A percentile compares a stretch with the other conserved stretches of the same genome.
phyloP scores from a whole-genome alignment of 1,140 invertebrate species.

The Carposina sasakii region DNA sequence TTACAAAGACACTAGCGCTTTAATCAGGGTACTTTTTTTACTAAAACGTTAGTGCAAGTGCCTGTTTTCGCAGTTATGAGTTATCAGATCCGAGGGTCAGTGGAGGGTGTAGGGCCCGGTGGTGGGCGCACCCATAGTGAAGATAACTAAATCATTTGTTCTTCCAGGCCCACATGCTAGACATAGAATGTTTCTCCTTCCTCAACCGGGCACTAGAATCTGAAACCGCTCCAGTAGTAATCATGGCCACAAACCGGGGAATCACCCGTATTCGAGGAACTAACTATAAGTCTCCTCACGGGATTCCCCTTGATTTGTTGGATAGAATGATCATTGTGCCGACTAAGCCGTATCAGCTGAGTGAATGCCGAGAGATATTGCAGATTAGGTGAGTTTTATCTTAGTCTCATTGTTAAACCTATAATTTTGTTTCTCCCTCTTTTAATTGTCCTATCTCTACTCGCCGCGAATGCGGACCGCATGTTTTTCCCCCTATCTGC shows the following conservation, averaged over 20 bases:
- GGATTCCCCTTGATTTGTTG: constrained; percentile 94
- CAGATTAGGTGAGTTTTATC: constrained; percentile 88
- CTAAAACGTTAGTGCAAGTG: too few species aligned
- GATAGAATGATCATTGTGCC: constrained; percentile 97
- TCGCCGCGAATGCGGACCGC: too few species aligned
- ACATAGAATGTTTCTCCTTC: constrained; percentile 99
- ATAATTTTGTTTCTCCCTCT: too few species aligned
- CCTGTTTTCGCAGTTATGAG: too few species aligned
- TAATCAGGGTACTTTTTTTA: too few species aligned
- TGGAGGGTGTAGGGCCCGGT: too few species aligned
- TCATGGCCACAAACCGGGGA: constrained; percentile 99
- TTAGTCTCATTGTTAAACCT: too few species aligned
- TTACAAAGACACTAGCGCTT: too few species aligned
- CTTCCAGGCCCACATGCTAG: constrained; percentile 94
- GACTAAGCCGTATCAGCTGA: constrained; percentile 90
- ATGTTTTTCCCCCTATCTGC: too few species aligned
- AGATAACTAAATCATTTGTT: not conserved
- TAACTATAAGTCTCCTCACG: constrained; percentile 94
- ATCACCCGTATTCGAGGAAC: constrained; percentile 97
- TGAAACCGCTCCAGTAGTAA: constrained; percentile 97
- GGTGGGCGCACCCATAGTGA: too few species aligned
- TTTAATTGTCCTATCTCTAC: too few species aligned
- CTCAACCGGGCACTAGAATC: constrained; percentile 96
- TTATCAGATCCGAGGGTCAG: too few species aligned
- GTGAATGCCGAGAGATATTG: constrained; percentile 93